Base-by-base conservation (phyloP, 2,888 invertebrate genomes). In the Cephus nigrinus region DNA sequence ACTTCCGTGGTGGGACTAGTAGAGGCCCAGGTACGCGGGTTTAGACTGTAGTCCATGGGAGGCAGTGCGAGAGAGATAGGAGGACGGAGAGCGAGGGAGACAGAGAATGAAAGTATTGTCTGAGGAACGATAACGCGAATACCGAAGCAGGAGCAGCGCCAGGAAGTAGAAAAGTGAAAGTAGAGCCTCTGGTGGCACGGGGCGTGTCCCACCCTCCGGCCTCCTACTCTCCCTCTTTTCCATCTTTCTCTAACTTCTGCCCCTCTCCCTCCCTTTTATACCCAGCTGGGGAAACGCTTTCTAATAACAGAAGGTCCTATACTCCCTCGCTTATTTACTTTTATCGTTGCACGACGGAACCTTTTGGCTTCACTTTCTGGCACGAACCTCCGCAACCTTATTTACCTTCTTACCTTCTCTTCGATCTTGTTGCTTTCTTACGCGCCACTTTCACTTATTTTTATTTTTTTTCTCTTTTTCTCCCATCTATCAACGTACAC, bases 281-380 rank as follows among this genome's bases (percentile, higher is more conserved):
- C 55, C 23, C 55, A 55, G 55, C 55, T 55, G 76, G 71, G 73
- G 77, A 78, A 80, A 76, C 76, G 82, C 79, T 85, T 84, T 84
- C 84, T 84, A 84, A 84, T 84, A 85, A 81, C 85, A 79, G 81
- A 84, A 79, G 75, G 78, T 31, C 32, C 71, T 69, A 40, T 76
- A 69, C 73, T 75, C 72, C 79, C 81, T 78, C 79, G 80, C 76
- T 84, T 86, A 87, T 87, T 85, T 86, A 84, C 85, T 83, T 86
- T 87, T 82, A 85, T 86, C 86, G 82, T 77, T 77, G 68, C 55
- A 55, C 55, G 23, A 55, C 55, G 23, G 23, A 55, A 55, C 55
- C 55, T 55, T 55, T 55, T 15, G 55, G 23, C 23, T 55, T 55
- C 55, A 5, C 55, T 55, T 55, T 55, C 55, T 55, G 55, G 9